Base-by-base conservation (phyloP, 2,113 vertebrate genomes). In the Labeo rohita region DNA sequence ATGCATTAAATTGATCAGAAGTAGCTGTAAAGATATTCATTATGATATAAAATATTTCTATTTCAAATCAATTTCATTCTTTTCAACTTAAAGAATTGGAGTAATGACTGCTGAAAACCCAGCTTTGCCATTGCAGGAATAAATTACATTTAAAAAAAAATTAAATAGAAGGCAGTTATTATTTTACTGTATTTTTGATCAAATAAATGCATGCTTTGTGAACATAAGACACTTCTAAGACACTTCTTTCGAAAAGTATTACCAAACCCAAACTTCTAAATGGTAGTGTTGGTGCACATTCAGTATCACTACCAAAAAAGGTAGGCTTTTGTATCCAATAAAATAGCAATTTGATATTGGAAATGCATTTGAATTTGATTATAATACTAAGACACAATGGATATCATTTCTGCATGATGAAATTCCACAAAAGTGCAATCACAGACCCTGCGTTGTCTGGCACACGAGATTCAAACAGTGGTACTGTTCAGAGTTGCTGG, bases 401-500 rank as follows among this genome's bases (percentile, higher is more conserved):
- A 81, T 70, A 56, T 70, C 52, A 87, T 76, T 66, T 8, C 68
- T 73, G 34, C 49, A 47, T 66, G 36, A 16, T 76, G 78, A 75
- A 77, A 74, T 84, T 72, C 54, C 52, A 80, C 73, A 66, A 36
- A 85, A 68, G 34, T 54, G 65, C 12, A 80, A 36, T 45, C 65
- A 36, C 76, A 70, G 45, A 65, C 47, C 45, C 66, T 12, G 73
- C 36, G 74, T 45, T 47, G 66, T 80, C 47, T 80, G 68, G 66
- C 61, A 88, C 84, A 73, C 21, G 63, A n/a, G 72, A 82, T 77
- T 23, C 36, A 82, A 75, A 63, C 49, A 84, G 73, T 65, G 66
- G 56, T 73, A 80, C 43, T 56, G 15, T 65, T 86, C 81, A 50
- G 21, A 80, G 75, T 54, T 43, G 56, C 36, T 47, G 43, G 34